Base-by-base conservation (phyloP, 2,888 invertebrate genomes). In the Masnerella sp. region DNA sequence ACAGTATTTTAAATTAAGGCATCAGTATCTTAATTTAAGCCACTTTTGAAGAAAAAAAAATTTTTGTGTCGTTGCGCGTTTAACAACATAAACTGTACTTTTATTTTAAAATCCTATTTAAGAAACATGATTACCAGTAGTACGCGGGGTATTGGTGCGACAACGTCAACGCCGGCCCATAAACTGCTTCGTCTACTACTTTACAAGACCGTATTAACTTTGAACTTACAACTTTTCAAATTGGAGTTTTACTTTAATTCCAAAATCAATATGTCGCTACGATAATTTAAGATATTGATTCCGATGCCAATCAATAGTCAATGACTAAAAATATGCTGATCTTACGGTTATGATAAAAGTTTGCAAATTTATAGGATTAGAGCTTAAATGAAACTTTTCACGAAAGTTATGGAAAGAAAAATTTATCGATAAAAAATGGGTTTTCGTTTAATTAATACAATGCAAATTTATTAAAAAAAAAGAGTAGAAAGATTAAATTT, bases 171-270 rank as follows among this genome's bases (percentile, higher is more conserved):
- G 64, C 64, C 43, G 36, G n/a, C 25, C 43, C 52, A 36, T 64
- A 64, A 62, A 62, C 42, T 17, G 52, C 62, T 42, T 43, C 36
- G 40, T 49, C 49, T 30, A 49, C 38, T 61, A 12, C 25, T 25
- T 22, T 7, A 22, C 43, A 11, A 43, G 2, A 1, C 12, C 25
- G 43, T 43, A 38, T 43, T 58, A 58, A 34, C 43, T 58, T 34
- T 20, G 28, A 47, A 36, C 47, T 47, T 22, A 36, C 32, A 25
- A 47, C n/a, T 20, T 20, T 12, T 51, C 11, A 34, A 51, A 51
- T 51, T 51, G 34, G 9, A 51, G 12, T 17, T 11, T 34, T 34
- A 20, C 11, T 34, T 34, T 17, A 17, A 34, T 51, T 51, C 18
- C 18, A 34, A 30, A 30, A 51, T 51, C 51, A 15, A 51, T 34